phyloP scores from a whole-genome alignment of 1,140 invertebrate species.

The Helicoverpa zea region DNA sequence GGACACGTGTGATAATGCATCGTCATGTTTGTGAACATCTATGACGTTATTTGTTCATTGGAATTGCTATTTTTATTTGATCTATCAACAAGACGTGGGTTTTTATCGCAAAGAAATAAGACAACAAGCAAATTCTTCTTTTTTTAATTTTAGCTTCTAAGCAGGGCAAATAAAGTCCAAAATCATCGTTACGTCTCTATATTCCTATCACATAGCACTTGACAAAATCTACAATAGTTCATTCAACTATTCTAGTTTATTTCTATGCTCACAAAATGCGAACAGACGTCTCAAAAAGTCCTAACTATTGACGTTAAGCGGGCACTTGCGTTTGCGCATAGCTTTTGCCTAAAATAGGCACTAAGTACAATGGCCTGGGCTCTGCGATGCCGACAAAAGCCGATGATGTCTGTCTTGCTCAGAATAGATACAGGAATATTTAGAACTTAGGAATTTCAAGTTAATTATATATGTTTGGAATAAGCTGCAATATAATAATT shows the following conservation, averaged over 20 bases:
- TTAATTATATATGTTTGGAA: background rate
- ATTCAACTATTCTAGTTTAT: constrained; percentile 17
- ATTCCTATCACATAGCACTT: background rate
- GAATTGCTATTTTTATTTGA: too few species aligned
- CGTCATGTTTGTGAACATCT: background rate
- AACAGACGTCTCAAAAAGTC: too few species aligned
- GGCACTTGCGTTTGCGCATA: constrained; percentile 7
- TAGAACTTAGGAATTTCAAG: background rate
- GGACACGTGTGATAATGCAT: background rate
- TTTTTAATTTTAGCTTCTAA: too few species aligned
- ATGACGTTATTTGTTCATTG: background rate
- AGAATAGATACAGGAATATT: background rate
- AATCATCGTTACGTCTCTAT: too few species aligned
- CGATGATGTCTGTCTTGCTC: background rate
- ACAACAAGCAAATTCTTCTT: too few species aligned
- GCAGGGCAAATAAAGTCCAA: too few species aligned
- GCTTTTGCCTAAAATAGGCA: constrained; percentile 33
- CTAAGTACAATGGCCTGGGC: constrained; percentile 27
- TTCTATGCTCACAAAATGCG: background rate
- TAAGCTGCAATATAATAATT: too few species aligned
- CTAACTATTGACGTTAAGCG: background rate
- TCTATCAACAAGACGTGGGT: too few species aligned
- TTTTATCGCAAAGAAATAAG: too few species aligned
- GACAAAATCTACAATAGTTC: background rate
- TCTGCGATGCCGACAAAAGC: constrained; percentile 15